phyloP scores from a whole-genome alignment of 2,113 vertebrate genomes.

The Marmota monax region DNA sequence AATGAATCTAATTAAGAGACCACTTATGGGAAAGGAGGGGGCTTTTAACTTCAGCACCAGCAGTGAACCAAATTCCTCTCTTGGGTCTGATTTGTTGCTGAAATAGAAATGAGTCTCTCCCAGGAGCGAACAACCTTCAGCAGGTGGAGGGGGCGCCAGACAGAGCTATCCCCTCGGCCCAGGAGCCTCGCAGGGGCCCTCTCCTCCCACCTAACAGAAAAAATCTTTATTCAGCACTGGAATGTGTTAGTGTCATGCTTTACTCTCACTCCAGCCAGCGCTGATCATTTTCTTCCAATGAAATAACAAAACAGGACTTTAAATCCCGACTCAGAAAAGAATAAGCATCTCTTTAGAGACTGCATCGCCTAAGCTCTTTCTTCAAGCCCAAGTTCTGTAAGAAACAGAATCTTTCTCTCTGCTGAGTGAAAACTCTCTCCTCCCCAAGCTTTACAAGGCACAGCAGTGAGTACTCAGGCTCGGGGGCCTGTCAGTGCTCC shows the following conservation, averaged over 20 bases:
- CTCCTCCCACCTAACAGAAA: not conserved
- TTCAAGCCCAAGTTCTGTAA: not conserved
- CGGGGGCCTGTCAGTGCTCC: fast-evolving
- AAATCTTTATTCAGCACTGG: not conserved
- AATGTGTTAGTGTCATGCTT: not conserved
- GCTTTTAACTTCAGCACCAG: slow-evolving; percentile 45
- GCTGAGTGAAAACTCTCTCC: not conserved
- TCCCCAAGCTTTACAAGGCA: not conserved
- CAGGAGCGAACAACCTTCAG: not conserved
- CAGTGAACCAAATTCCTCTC: slow-evolving; percentile 57
- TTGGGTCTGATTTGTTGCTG: not conserved
- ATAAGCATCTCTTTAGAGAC: not conserved
- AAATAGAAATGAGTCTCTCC: slow-evolving; percentile 3
- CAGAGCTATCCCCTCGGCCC: too few relatives aligned
- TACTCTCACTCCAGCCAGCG: not conserved
- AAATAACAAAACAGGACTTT: slow-evolving; percentile 14
- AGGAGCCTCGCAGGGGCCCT: not conserved
- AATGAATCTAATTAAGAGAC: slow-evolving; percentile 68
- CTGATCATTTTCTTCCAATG: not conserved
- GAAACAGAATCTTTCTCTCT: not conserved
- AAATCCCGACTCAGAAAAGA: not conserved
- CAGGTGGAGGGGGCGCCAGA: too few relatives aligned
- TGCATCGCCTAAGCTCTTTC: not conserved
- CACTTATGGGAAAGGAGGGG: slow-evolving; percentile 10
- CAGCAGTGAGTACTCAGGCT: too few relatives aligned